These are phyloP conservation scores for Deilephila elpenor DNA, from an alignment of 2,888 invertebrate genomes.

Conservation along the genomic window DNA sequence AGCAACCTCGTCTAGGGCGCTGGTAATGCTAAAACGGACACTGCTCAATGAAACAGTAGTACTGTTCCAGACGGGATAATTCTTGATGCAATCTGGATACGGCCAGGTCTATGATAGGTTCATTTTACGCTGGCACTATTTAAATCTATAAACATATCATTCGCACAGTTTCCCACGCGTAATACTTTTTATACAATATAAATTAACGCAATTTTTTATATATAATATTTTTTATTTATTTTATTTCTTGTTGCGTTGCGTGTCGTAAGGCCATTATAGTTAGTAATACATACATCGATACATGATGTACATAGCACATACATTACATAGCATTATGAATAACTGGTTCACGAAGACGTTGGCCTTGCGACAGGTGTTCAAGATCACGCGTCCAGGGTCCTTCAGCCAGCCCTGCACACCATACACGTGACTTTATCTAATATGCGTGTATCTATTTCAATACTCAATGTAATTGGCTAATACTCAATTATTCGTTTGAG, in stretches of 20 bases:
- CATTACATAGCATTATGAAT: conserved; percentile 38
- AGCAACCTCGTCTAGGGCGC: no score
- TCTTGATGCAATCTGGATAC: no score
- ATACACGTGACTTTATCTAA: background rate
- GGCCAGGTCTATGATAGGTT: no score
- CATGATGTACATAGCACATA: background rate
- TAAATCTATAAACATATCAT: no score
- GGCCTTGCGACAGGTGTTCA: conserved; percentile 61
- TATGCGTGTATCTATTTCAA: background rate
- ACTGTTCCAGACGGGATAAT: no score
- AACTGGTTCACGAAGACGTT: conserved; percentile 51
- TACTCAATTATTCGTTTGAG: no score
- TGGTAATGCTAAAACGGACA: no score
- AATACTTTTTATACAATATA: no score
- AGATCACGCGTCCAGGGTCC: conserved; percentile 54
- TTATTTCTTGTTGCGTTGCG: background rate
- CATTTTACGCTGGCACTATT: no score
- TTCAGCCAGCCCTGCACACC: background rate
- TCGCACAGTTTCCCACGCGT: no score
- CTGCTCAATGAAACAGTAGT: no score
- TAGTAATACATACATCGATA: background rate
- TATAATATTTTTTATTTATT: background rate
- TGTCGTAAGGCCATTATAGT: background rate
- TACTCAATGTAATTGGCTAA: no score
- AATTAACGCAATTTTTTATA: background rate